These are phyloP conservation scores for Saiga tatarica DNA, from an alignment of 2,113 vertebrate genomes.

Conservation along the genomic window DNA sequence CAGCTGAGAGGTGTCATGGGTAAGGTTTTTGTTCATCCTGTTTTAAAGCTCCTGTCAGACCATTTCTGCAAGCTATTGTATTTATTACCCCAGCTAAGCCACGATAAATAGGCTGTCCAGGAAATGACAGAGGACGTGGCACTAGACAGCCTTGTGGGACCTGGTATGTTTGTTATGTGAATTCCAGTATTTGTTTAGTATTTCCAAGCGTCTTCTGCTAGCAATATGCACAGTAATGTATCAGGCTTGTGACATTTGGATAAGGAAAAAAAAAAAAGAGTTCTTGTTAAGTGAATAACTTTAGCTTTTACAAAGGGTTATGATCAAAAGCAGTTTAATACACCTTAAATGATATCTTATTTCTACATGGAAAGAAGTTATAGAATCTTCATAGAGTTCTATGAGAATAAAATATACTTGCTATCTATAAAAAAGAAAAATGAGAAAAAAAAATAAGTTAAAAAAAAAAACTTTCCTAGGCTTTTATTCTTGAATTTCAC, in stretches of 20 bases:
- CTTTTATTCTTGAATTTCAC: constrained; percentile 86
- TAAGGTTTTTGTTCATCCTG: constrained; percentile 42
- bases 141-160: constrained; percentile 84
- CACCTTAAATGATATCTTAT: constrained; percentile 82
- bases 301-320: constrained; percentile 89
- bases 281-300: constrained; percentile 90
- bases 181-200: constrained; percentile 88
- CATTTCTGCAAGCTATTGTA: constrained; percentile 77
- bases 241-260: constrained; percentile 91
- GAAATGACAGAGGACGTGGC: constrained; percentile 75
- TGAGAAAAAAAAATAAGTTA: constrained; percentile 40
- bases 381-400: constrained; percentile 84
- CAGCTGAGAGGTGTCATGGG: not conserved
- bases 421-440: constrained; percentile 79
- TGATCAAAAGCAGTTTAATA: constrained; percentile 86
- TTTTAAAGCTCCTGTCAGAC: constrained; percentile 62
- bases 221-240: constrained; percentile 94
- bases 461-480: constrained; percentile 81
- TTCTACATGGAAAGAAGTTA: constrained; percentile 80
- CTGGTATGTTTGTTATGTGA: constrained; percentile 88
- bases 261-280: constrained; percentile 66
- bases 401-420: constrained; percentile 85
- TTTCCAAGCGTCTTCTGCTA: constrained; percentile 92
- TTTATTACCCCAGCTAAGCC: constrained; percentile 80
- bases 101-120: constrained; percentile 80